These are phyloP conservation scores for Sebastes fasciatus DNA, from an alignment of 2,113 vertebrate genomes.

Conservation along the genomic window DNA sequence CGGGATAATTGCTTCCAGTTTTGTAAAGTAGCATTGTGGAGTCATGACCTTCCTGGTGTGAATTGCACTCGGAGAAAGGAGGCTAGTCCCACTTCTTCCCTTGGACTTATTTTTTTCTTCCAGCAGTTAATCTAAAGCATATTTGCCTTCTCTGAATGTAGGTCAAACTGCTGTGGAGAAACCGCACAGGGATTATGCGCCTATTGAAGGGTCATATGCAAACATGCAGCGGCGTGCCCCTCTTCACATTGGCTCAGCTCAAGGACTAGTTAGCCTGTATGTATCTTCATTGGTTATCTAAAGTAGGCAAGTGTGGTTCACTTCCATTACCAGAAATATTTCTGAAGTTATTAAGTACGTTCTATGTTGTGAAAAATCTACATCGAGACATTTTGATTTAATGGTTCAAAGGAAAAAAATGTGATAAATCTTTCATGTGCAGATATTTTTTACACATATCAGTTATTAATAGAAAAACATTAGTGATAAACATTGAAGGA, in stretches of 20 bases:
- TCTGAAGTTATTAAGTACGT: neutral
- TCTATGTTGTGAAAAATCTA: neutral
- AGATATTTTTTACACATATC: neutral
- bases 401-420: neutral
- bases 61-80: neutral
- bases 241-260: neutral
- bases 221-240: constrained; percentile 10
- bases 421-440: neutral
- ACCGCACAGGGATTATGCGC: neutral
- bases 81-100: neutral
- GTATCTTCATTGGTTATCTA: too few species aligned
- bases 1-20: constrained; percentile 5
- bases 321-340: neutral
- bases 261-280: neutral
- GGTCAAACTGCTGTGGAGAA: constrained; percentile 52
- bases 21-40: constrained; percentile 9
- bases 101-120: neutral
- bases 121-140: constrained; percentile 48
- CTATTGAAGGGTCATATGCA: constrained; percentile 8
- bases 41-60: neutral
- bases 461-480: neutral
- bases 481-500: neutral
- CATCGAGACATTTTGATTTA: neutral
- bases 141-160: constrained; percentile 48
- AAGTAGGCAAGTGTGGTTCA: neutral